Evolutionary conservation across 1,140 invertebrate species (phyloP), one percentile per base, ranked within the genome.

Genomic region (Antheraea mylitta): DNA sequence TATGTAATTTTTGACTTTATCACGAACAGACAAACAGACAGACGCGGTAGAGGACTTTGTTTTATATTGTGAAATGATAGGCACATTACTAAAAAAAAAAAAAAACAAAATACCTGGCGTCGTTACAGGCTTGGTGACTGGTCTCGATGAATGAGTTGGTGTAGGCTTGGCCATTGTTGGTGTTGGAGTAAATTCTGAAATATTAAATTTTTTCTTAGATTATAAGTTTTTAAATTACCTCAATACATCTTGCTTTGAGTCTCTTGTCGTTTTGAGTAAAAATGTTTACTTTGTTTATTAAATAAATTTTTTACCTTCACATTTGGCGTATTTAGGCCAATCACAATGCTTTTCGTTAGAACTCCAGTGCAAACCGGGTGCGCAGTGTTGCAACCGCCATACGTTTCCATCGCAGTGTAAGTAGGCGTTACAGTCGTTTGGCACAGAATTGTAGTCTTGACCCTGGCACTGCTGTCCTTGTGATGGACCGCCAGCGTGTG

Each of bases 281-380:
- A 42, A 42, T 7, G 11, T 42, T 10, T 42, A 1, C 11, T 2
- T 42, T 11, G 7, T 42, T 42, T 42, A 11, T 42, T 42, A 42
- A 42, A 42, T 42, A 7, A 38, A 4, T 42, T 38, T 48, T 58
- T 74, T 73, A 86, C 85, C 77, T 79, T 84, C 70, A 68, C 97
- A 97, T 74, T 95, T 95, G 0, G 95, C 96, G 7, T 93, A 92
- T 42, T 92, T 91, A 3, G 96, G 96, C 96, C 96, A 97, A 80
- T 98, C 97, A 77, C 97, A 98, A 19, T 94, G 92, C 18, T 93
- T 93, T 18, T 92, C 89, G 0, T 80, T 81, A 11, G 89, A 84
- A 83, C 97, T 97, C 96, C 96, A 98, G 78, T 97, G 96, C 7
- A 97, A 85, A 60, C 96, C 96, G 0, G 95, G 94, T 0, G 96